These are phyloP conservation scores for Pseudomugil tenellus DNA, from an alignment of 2,797 vertebrate genomes.

Conservation along the genomic window DNA sequence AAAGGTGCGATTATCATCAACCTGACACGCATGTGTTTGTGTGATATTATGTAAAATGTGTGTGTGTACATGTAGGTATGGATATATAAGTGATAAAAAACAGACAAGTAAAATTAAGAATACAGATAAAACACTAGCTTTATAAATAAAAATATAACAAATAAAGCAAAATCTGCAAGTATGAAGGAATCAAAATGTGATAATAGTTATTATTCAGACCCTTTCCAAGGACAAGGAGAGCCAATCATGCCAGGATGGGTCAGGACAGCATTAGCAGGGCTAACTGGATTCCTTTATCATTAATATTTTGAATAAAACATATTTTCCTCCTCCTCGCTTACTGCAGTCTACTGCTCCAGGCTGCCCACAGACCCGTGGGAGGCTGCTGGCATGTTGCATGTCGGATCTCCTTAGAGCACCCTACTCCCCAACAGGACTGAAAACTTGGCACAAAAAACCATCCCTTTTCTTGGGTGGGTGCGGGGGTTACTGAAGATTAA, in stretches of 20 bases:
- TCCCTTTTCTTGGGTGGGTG: neutral
- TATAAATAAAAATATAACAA: neutral
- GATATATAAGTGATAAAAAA: neutral
- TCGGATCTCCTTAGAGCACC: conserved; percentile 10
- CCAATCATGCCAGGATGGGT: neutral
- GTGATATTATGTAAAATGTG: neutral
- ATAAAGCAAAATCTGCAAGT: neutral
- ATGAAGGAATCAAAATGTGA: neutral
- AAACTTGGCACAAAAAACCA: conserved; percentile 2
- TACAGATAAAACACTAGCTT: neutral
- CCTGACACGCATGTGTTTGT: neutral
- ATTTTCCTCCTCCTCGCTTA: neutral
- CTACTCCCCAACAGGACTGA: neutral
- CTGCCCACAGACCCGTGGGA: conserved; percentile 8
- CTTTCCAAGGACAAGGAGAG: neutral
- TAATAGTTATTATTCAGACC: neutral
- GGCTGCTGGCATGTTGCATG: conserved; percentile 12
- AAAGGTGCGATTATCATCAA: neutral
- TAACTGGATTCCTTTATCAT: conserved; percentile 2
- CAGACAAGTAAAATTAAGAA: neutral
- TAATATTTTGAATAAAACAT: conserved; percentile 1
- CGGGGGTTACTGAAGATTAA: neutral
- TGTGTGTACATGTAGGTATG: neutral
- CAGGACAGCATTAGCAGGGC: neutral
- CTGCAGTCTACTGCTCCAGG: conserved; percentile 2